Percentiles rank a stretch among this genome's conserved stretches.
Conservation (phyloP, 2,888 invertebrate species). For the Teinopalpus imperialis region DNA sequence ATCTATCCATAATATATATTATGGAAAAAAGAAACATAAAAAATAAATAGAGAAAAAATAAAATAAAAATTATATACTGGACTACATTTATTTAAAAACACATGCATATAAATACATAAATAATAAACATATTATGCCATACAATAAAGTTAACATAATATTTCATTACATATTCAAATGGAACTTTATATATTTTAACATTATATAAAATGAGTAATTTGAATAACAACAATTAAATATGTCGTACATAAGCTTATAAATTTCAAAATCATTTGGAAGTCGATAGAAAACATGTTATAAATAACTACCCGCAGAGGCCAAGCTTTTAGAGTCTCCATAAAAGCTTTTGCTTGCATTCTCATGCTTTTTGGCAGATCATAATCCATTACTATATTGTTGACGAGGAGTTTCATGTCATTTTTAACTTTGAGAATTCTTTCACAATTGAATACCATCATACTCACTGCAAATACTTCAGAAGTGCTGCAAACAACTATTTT, state of each 20-base stretch:
- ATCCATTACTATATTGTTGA: constrained; percentile 62
- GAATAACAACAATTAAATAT: constrained; percentile 63
- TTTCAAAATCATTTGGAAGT: constrained; percentile 59
- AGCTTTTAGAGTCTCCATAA: constrained; percentile 56
- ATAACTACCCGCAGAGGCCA: constrained; percentile 45
- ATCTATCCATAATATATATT: too few species aligned
- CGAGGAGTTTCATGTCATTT: constrained; percentile 51
- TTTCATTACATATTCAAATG: too few species aligned
- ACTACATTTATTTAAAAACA: too few species aligned
- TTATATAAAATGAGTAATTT: constrained; percentile 50
- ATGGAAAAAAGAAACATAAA: too few species aligned
- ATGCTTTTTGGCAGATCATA: constrained; percentile 53
- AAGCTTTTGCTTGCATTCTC: constrained; percentile 59
- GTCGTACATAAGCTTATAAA: constrained; percentile 63
- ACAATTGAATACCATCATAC: constrained; percentile 48
- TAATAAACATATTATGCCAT: too few species aligned
- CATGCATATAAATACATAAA: too few species aligned
- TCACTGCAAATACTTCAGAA: constrained; percentile 42
- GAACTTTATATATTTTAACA: background rate
- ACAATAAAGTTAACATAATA: too few species aligned
- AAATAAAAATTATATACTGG: too few species aligned
- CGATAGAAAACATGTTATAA: constrained; percentile 61
- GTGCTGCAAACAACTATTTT: constrained; percentile 47
- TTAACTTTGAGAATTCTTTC: constrained; percentile 43
- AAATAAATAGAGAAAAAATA: too few species aligned